Percentiles rank a stretch among this genome's conserved stretches.
phyloP scores from a whole-genome alignment of 2,888 invertebrate genomes.

The Balanococcus diminutus region DNA sequence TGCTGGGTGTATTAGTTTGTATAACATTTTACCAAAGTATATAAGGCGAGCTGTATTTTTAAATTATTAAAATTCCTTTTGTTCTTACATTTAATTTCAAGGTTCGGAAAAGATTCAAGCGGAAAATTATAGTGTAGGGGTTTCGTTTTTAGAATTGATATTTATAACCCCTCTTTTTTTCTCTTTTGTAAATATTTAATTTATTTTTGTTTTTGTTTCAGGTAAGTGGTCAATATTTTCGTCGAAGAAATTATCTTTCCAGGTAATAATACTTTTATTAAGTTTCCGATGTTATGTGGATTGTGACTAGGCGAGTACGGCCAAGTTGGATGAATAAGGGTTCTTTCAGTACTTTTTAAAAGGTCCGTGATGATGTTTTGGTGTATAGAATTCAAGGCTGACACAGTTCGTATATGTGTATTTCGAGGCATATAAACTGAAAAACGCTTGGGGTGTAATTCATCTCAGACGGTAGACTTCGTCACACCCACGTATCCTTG shows the following conservation, averaged over 20 bases:
- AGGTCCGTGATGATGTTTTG: background rate
- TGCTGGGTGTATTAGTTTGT: too few species aligned
- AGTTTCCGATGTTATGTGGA: background rate
- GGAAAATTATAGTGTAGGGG: background rate
- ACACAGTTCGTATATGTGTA: background rate
- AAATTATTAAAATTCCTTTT: background rate
- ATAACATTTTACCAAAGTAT: too few species aligned
- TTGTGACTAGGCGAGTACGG: background rate
- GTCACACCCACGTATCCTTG: background rate
- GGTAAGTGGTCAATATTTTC: background rate
- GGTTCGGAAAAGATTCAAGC: background rate
- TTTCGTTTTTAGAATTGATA: background rate
- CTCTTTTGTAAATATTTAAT: constrained; percentile 1
- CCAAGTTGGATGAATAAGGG: background rate
- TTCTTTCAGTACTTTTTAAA: background rate
- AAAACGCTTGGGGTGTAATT: background rate
- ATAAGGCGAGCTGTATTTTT: background rate
- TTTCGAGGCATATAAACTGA: background rate
- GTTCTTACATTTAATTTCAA: background rate
- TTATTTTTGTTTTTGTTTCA: constrained; percentile 3
- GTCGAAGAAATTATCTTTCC: background rate
- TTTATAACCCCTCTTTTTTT: background rate
- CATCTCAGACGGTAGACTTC: background rate
- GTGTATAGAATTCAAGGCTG: constrained; percentile 1
- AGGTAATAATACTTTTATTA: background rate